phyloP scores from a whole-genome alignment of 2,888 invertebrate genomes.

The Saturnia pavonia region DNA sequence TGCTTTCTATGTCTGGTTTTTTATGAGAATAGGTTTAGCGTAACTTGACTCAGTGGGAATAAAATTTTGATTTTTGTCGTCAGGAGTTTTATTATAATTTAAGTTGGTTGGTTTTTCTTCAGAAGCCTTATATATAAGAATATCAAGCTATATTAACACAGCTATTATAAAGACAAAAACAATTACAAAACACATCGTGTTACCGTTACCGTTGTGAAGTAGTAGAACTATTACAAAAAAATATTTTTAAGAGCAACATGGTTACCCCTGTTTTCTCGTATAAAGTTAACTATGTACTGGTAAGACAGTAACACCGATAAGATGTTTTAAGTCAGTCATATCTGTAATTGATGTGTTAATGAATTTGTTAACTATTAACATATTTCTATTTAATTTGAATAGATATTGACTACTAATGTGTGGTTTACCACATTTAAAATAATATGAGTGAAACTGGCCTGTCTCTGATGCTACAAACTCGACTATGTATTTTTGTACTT shows the following conservation, averaged over 20 bases:
- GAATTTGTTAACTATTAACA: conserved; percentile 24
- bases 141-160: conserved; percentile 2
- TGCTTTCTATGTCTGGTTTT: background rate
- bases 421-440: conserved; percentile 1
- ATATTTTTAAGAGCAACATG: conserved; percentile 34
- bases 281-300: conserved; percentile 21
- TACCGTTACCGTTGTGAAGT: conserved; percentile 46
- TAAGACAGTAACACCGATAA: background rate
- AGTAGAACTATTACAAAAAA: conserved; percentile 37
- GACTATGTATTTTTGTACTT: background rate
- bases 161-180: conserved; percentile 21
- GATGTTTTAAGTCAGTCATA: conserved; percentile 24
- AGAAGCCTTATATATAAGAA: conserved; percentile 21
- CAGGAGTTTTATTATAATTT: conserved; percentile 35
- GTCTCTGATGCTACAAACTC: background rate
- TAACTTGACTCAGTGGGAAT: background rate
- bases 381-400: conserved; percentile 28
- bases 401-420: conserved; percentile 1
- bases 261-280: conserved; percentile 9
- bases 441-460: background rate
- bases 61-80: conserved; percentile 4
- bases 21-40: background rate
- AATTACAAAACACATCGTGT: conserved; percentile 25
- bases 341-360: conserved; percentile 5
- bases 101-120: conserved; percentile 22